Percentiles rank a stretch among this genome's conserved stretches.
These are phyloP conservation scores for Tetramorium bicarinatum DNA, from an alignment of 2,888 invertebrate species.

Conservation along the genomic window DNA sequence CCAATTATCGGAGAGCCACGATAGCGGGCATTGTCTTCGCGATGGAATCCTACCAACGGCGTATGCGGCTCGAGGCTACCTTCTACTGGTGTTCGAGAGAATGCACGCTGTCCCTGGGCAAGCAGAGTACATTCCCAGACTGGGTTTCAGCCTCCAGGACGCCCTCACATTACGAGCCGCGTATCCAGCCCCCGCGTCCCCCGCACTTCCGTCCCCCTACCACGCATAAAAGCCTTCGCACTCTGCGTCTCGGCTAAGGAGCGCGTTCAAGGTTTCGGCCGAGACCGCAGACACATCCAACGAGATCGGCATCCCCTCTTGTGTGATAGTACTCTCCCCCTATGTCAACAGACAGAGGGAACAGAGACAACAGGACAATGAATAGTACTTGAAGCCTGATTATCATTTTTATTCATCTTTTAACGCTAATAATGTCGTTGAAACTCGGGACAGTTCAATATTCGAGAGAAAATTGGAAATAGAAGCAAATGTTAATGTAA, in stretches of 20 bases:
- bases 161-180: constrained; percentile 64
- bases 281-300: constrained; percentile 78
- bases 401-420: constrained; percentile 16
- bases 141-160: constrained; percentile 74
- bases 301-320: constrained; percentile 61
- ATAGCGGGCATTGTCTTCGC: constrained; percentile 69
- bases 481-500: background rate
- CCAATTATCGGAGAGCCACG: constrained; percentile 69
- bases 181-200: constrained; percentile 57
- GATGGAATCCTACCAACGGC: constrained; percentile 67
- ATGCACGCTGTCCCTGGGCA: constrained; percentile 71
- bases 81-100: constrained; percentile 60
- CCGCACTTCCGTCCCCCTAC: constrained; percentile 40
- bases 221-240: constrained; percentile 49
- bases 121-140: constrained; percentile 82
- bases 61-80: constrained; percentile 66
- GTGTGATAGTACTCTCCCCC: constrained; percentile 63
- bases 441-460: too few relatives aligned
- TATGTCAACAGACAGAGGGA: constrained; percentile 58
- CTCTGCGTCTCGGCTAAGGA: constrained; percentile 63
- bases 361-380: constrained; percentile 62
- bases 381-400: constrained; percentile 37
- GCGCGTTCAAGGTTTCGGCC: constrained; percentile 80
- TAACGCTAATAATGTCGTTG: background rate
- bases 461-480: background rate